Evolutionary conservation across 2,113 vertebrate genomes (phyloP), one percentile per base, ranked within the genome.

Genomic region (Phainopepla nitens): DNA sequence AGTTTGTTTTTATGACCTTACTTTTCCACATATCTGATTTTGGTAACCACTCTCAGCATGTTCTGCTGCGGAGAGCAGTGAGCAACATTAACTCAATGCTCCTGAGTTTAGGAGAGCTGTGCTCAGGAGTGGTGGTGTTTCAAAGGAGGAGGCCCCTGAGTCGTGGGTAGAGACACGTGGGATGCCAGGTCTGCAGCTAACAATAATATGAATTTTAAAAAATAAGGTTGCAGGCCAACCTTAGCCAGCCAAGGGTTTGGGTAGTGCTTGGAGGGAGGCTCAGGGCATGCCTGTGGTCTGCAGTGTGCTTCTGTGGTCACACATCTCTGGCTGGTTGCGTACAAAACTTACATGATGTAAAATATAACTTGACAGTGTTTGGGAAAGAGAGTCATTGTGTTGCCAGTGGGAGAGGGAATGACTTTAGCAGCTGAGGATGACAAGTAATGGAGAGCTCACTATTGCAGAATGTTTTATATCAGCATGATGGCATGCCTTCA

Each of bases 221-320:
- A 39, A 39, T 39, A 39, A 39, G 39, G 39, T 21, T 93, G 42
- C 10, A 31, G 23, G 41, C 11, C 29, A 23, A 31, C 33, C 7
- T 39, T 39, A 72, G 41, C 19, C 8, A 27, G 54, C 60, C 6
- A 2, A 62, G 44, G 61, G 15, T n/a, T 39, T 53, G 47, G 53
- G 45, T 0, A 47, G n/a, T 0, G 0, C 6, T 1, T 68, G 39
- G 24, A 65, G 10, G 44, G 50, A 65, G 50, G 50, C 57, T 56
- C 31, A 42, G 50, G 49, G 0, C 33, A 24, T 25, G 41, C 22
- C 36, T 81, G 29, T 72, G 60, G 41, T 80, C 31, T 86, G 17
- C 42, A 23, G 19, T 2, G 15, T 49, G 41, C 33, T 7, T 10
- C 15, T 73, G 66, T 45, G 35, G 28, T 24, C 51, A 58, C 19